Evolutionary conservation across 1,140 invertebrate genomes (phyloP).

Genomic region (Liolophura sinensis): DNA sequence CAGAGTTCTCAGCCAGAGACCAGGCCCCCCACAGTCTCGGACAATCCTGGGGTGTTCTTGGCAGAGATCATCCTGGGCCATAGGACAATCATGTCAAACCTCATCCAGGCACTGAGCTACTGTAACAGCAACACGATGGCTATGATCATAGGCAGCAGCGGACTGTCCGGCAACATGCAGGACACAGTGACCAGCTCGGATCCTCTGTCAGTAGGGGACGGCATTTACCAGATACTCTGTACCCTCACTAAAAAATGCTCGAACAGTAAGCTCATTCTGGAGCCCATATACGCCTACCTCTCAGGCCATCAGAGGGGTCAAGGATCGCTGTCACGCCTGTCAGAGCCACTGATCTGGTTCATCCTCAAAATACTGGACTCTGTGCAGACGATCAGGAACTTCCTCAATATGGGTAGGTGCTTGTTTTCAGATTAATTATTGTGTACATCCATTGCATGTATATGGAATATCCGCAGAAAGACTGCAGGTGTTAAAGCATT

Average conservation of each 20-base stretch:
- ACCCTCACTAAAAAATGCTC: conserved; percentile 74
- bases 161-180: conserved; percentile 35
- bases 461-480: too few relatives aligned
- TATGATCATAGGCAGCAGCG: conserved; percentile 47
- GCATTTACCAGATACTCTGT: conserved; percentile 79
- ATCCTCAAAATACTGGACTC: conserved; percentile 73
- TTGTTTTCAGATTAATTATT: neutral
- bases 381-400: conserved; percentile 68
- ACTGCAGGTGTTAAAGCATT: too few relatives aligned
- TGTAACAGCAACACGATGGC: conserved; percentile 66
- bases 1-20: conserved; percentile 1
- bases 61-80: conserved; percentile 53
- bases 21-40: too few relatives aligned
- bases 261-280: conserved; percentile 72
- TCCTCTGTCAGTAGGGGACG: conserved; percentile 76
- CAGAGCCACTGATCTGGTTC: conserved; percentile 77
- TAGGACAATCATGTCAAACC: conserved; percentile 74
- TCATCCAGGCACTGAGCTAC: conserved; percentile 66
- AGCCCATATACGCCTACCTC: conserved; percentile 75
- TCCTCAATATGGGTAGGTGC: conserved; percentile 65
- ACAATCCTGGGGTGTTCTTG: conserved; percentile 12
- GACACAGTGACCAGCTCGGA: conserved; percentile 60
- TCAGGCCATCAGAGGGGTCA: conserved; percentile 48
- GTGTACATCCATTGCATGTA: neutral
- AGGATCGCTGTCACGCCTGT: conserved; percentile 59